A percentile compares a stretch with the other conserved stretches of the same genome.
These are phyloP conservation scores for Cheirogaleus medius DNA, from an alignment of 2,113 vertebrate genomes.

Conservation along the genomic window DNA sequence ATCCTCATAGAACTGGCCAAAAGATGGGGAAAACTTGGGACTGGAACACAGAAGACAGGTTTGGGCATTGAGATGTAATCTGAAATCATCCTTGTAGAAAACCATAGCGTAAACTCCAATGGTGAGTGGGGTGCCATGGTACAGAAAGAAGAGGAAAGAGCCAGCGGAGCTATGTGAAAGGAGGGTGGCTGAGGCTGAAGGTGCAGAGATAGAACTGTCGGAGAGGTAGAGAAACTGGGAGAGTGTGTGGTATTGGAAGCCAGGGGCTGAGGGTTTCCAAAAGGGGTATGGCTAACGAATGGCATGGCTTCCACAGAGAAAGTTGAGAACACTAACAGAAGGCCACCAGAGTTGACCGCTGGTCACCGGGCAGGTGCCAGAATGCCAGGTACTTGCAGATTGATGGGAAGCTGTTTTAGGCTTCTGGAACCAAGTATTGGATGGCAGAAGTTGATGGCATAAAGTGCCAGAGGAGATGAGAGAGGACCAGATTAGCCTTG, in stretches of 20 bases:
- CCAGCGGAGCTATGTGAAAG: background rate
- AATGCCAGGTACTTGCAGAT: background rate
- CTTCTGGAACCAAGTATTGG: background rate
- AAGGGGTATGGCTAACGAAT: background rate
- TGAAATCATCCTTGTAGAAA: background rate
- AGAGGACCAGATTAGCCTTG: background rate
- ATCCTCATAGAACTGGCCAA: background rate
- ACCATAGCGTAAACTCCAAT: background rate
- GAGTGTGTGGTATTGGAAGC: background rate
- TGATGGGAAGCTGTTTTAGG: background rate
- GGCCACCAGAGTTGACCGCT: background rate
- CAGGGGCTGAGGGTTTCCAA: background rate
- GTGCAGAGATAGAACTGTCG: background rate
- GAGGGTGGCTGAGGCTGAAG: background rate
- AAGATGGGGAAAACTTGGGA: background rate
- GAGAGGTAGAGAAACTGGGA: background rate
- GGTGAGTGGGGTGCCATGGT: too few species aligned
- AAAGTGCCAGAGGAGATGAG: background rate
- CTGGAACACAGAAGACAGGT: background rate
- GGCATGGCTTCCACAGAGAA: background rate
- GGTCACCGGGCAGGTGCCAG: background rate
- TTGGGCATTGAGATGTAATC: background rate
- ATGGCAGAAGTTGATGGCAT: background rate
- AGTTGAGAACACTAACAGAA: background rate
- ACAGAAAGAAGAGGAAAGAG: background rate